Evolutionary conservation across 2,888 invertebrate genomes (phyloP), one percentile per base, ranked within the genome.

Genomic region (Drosophila dives): DNA sequence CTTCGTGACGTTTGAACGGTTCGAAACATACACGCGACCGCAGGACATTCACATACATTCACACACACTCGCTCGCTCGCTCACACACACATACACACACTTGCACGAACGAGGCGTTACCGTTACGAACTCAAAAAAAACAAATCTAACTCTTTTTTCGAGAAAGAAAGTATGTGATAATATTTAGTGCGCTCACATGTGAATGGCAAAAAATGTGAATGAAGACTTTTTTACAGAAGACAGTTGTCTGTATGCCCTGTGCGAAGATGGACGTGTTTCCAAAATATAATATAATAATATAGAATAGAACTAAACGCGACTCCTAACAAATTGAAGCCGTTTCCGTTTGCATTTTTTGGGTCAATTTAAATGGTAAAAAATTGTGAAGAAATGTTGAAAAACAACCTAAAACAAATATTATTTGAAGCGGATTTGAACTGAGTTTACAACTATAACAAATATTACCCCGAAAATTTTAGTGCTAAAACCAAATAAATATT

Each of bases 1-100:
- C 92, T 92, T 92, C 92, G 93, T 93, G 93, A 92, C 93, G 92
- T 93, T 93, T 93, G 92, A 92, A 92, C 92, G 92, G 91, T 92
- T 92, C 91, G 84, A 90, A 90, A 92, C 92, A 92, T 89, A 92
- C 72, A 91, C 91, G 90, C 83, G 86, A 87, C 85, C 85, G 77
- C 82, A 77, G 74, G 51, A 72, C 61, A 55, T 64, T 76, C 77
- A 71, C 60, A 55, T 45, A 55, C 70, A 33, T 49, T 29, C 55
- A 26, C 50, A 42, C 64, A 61, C 61, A 40, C 64, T 26, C 45
- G 23, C 23, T 45, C 45, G 23, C 45, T 23, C 45, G 45, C 48
- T 45, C 68, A 72, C 67, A 42, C 64, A 23, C 34, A 54, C 65
- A 56, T 38, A 26, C 23, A 15, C 50, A 49, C 64, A 65, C 67